These are phyloP conservation scores for Lithophane leautieri DNA, from an alignment of 2,888 invertebrate genomes.

Conservation along the genomic window DNA sequence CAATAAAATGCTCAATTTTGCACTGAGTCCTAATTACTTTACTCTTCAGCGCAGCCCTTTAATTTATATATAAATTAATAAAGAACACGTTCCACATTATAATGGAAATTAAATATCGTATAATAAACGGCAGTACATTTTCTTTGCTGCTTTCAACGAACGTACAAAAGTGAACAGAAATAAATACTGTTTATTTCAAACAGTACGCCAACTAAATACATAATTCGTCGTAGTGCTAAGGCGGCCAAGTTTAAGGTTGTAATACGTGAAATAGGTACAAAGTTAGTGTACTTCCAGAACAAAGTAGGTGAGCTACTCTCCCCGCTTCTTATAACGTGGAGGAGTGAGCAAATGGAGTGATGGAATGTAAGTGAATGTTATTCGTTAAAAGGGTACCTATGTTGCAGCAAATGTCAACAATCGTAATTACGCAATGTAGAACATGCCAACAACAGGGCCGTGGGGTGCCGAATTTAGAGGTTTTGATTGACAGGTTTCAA, in stretches of 20 bases:
- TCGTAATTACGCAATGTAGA: background rate
- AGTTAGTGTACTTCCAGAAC: conserved; percentile 66
- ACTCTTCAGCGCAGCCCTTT: background rate
- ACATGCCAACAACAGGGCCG: background rate
- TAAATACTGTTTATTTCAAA: conserved; percentile 61
- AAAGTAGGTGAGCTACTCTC: conserved; percentile 68
- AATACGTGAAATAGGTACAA: conserved; percentile 73
- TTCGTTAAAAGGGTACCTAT: background rate
- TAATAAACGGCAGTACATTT: conserved; percentile 29
- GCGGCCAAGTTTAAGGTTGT: conserved; percentile 66
- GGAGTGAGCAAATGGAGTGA: conserved; percentile 17
- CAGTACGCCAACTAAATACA: conserved; percentile 57
- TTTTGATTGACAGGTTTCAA: no score
- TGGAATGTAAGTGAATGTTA: background rate
- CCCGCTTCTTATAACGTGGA: conserved; percentile 14
- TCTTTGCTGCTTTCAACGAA: conserved; percentile 27
- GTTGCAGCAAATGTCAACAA: background rate
- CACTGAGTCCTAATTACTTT: background rate
- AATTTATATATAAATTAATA: conserved; percentile 13
- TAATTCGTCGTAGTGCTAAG: conserved; percentile 62
- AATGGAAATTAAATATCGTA: conserved; percentile 25
- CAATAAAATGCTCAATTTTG: background rate
- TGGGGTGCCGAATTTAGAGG: background rate
- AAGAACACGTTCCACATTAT: conserved; percentile 1
- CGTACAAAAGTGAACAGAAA: conserved; percentile 46